Conservation (phyloP, 2,113 vertebrate genomes). For the Sapajus apella region DNA sequence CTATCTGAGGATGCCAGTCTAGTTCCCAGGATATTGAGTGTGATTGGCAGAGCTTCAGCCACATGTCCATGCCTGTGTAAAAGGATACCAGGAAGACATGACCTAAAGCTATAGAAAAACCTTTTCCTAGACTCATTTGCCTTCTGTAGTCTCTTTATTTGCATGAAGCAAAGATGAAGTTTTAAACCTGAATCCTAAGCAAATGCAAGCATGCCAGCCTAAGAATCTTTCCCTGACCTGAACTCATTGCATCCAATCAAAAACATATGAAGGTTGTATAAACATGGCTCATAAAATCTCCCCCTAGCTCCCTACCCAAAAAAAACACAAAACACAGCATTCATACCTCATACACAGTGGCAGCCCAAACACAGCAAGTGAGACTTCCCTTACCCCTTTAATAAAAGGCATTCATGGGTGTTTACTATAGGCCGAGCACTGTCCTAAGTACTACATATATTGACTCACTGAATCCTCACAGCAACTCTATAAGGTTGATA, state of each 20-base stretch:
- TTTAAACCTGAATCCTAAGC: slow-evolving; percentile 14
- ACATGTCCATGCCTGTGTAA: background rate
- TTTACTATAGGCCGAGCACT: background rate
- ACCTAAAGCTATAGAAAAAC: background rate
- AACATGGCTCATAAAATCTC: background rate
- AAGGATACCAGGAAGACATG: background rate
- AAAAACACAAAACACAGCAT: background rate
- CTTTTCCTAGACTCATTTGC: background rate
- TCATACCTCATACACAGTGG: background rate
- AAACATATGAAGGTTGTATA: background rate
- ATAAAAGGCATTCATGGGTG: background rate
- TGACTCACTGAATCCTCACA: background rate
- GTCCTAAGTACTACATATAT: background rate
- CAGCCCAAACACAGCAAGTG: background rate
- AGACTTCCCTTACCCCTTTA: background rate
- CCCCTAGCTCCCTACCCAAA: background rate
- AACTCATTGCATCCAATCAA: background rate
- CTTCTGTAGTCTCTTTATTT: background rate
- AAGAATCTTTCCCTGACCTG: background rate
- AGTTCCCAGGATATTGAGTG: background rate
- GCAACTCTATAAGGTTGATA: background rate
- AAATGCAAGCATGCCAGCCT: background rate
- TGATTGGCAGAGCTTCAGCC: background rate
- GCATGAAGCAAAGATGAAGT: background rate
- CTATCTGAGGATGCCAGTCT: background rate